Evolutionary conservation across 2,113 vertebrate genomes (phyloP), one percentile per base, ranked within the genome.

Genomic region (Chionodraco myersi): DNA sequence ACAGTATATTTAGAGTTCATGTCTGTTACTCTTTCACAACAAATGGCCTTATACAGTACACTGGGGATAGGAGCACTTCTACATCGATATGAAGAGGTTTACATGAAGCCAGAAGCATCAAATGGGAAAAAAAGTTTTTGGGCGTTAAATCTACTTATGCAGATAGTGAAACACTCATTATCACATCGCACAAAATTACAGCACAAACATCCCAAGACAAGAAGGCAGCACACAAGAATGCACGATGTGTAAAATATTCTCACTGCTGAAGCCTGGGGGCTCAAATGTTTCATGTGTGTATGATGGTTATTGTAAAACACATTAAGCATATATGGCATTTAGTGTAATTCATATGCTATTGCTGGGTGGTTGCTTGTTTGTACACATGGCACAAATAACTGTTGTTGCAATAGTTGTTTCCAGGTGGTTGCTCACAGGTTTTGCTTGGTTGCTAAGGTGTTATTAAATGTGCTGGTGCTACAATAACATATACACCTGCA

Each of bases 51-150:
- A 66, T 34, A 54, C n/a, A n/a, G n/a, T n/a, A n/a, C 30, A 58
- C 9, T 45, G 16, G 11, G 11, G 14, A 10, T 30, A 53, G 49
- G n/a, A 65, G 59, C 18, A 36, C 47, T 69, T 76, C 66, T 26
- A 21, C n/a, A 78, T 64, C n/a, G 45, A 51, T 56, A 45, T 60
- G 69, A 72, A 10, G 8, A 16, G 16, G 48, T 68, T 83, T 80
- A 75, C 2, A 23, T 78, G 23, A 66, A 44, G 51, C 9, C 52
- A 70, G 30, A 65, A 45, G 4, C 49, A 71, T 54, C 18, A 13
- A 30, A 23, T 60, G 56, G 41, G 54, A 59, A 36, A 65, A 60
- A 79, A 23, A 0, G 36, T 54, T 71, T 23, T 47, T 18, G 18
- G 61, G 15, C 64, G 70, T 61, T 26, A 47, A 45, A 74, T 70